phyloP scores from a whole-genome alignment of 2,888 invertebrate genomes.

The Aspidiotus destructor region DNA sequence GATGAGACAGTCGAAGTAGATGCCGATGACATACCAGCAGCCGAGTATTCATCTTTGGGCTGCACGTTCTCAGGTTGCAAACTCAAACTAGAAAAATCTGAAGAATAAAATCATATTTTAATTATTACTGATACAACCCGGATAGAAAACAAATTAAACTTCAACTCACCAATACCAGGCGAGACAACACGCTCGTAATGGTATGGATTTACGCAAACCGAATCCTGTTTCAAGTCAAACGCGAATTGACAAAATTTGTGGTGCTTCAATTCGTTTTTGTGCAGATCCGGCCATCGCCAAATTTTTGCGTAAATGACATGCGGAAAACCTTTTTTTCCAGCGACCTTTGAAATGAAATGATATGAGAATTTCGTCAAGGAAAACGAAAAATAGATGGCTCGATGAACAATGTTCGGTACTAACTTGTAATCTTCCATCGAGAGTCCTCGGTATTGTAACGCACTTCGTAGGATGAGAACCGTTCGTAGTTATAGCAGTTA shows the following conservation, averaged over 20 bases:
- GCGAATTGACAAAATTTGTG: slow-evolving; percentile 96
- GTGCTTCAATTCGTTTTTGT: slow-evolving; percentile 97
- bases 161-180: slow-evolving; percentile 75
- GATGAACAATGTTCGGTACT: background rate
- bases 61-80: slow-evolving; percentile 56
- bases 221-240: slow-evolving; percentile 97
- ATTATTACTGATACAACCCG: too few relatives aligned
- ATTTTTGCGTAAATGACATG: slow-evolving; percentile 98
- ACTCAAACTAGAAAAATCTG: slow-evolving; percentile 82
- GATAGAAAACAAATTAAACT: too few relatives aligned
- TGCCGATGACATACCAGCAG: slow-evolving; percentile 36
- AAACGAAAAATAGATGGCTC: too few relatives aligned
- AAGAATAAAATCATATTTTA: background rate
- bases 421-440: slow-evolving; percentile 95
- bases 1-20: slow-evolving; percentile 41
- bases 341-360: slow-evolving; percentile 55
- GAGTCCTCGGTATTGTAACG: slow-evolving; percentile 95
- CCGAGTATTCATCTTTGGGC: slow-evolving; percentile 65
- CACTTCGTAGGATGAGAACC: slow-evolving; percentile 97
- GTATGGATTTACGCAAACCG: slow-evolving; percentile 98
- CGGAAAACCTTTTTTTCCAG: slow-evolving; percentile 97
- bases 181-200: slow-evolving; percentile 99
- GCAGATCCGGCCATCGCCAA: slow-evolving; percentile 98
- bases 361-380: background rate
- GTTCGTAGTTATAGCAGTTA: slow-evolving; percentile 98